phyloP scores from a whole-genome alignment of 2,888 invertebrate genomes.

The Phragmatobia fuliginosa region DNA sequence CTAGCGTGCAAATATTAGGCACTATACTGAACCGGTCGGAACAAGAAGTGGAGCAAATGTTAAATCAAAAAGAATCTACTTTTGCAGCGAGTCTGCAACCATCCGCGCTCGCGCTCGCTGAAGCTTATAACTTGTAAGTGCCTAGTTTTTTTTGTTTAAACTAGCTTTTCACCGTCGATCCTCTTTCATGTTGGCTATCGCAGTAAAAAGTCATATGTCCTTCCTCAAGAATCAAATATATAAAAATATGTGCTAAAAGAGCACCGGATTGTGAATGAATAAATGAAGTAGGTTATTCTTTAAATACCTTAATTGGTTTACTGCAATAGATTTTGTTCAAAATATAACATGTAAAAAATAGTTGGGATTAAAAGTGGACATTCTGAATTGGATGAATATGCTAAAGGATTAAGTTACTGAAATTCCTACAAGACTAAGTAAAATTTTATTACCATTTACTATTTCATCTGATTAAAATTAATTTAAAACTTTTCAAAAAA shows the following conservation, averaged over 20 bases:
- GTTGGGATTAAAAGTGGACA: background rate
- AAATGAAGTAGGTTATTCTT: too few relatives aligned
- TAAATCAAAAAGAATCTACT: constrained; percentile 56
- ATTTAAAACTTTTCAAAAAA: background rate
- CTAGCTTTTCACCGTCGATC: too few relatives aligned
- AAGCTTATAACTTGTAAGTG: constrained; percentile 77
- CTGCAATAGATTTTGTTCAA: too few relatives aligned
- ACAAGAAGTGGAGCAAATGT: constrained; percentile 66
- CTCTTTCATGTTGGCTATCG: too few relatives aligned
- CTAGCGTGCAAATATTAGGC: constrained; percentile 66
- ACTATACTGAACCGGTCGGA: constrained; percentile 73
- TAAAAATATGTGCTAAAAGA: too few relatives aligned
- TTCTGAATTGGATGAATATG: background rate
- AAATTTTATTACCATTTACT: background rate
- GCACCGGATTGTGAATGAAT: too few relatives aligned
- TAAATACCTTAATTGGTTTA: too few relatives aligned
- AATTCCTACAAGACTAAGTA: too few relatives aligned
- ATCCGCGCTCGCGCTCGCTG: constrained; percentile 66
- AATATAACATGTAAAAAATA: too few relatives aligned
- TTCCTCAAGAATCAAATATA: background rate
- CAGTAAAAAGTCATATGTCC: too few relatives aligned
- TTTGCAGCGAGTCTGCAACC: constrained; percentile 65
- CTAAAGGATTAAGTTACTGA: too few relatives aligned
- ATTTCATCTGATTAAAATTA: background rate
- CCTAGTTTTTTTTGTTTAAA: too few relatives aligned